A percentile compares a stretch with the other conserved stretches of the same genome.
Conservation (phyloP, 2,888 invertebrate species). For the Poecilus cupreus region DNA sequence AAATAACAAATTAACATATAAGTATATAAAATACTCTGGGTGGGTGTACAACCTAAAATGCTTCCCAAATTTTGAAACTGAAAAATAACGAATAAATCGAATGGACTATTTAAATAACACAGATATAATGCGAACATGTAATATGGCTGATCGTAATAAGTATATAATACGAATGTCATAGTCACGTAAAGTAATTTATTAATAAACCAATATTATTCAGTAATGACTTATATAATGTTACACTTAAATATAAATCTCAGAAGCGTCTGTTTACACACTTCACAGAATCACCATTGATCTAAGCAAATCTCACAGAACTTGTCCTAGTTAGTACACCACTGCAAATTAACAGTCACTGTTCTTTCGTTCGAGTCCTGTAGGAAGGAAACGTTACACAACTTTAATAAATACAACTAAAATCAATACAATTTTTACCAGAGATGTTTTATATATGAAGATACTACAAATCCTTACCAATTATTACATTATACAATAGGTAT, state of each 20-base stretch:
- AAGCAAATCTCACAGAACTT: slow-evolving; percentile 49
- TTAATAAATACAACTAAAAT: slow-evolving; percentile 30
- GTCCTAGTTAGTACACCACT: slow-evolving; percentile 58
- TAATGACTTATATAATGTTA: slow-evolving; percentile 44
- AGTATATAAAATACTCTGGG: slow-evolving; percentile 59
- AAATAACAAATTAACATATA: slow-evolving; percentile 60
- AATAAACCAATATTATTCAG: slow-evolving; percentile 48
- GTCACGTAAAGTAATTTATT: slow-evolving; percentile 49
- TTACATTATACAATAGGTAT: slow-evolving; percentile 42
- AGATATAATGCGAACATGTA: slow-evolving; percentile 48
- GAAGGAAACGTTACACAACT: slow-evolving; percentile 1
- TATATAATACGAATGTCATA: slow-evolving; percentile 21
- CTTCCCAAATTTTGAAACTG: slow-evolving; percentile 46
- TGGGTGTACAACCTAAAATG: slow-evolving; percentile 57
- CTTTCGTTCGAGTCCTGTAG: slow-evolving; percentile 40
- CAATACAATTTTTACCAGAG: slow-evolving; percentile 55
- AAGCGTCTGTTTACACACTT: slow-evolving; percentile 56
- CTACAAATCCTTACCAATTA: slow-evolving; percentile 54
- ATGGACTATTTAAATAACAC: slow-evolving; percentile 55
- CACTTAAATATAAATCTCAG: slow-evolving; percentile 54
- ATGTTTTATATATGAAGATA: slow-evolving; percentile 48
- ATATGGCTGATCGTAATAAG: slow-evolving; percentile 40
- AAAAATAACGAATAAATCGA: background rate
- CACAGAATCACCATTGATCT: slow-evolving; percentile 53
- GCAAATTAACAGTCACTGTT: slow-evolving; percentile 56